A percentile compares a stretch with the other conserved stretches of the same genome.
phyloP scores from a whole-genome alignment of 2,888 invertebrate genomes.

The Chrysomela aeneicollis region DNA sequence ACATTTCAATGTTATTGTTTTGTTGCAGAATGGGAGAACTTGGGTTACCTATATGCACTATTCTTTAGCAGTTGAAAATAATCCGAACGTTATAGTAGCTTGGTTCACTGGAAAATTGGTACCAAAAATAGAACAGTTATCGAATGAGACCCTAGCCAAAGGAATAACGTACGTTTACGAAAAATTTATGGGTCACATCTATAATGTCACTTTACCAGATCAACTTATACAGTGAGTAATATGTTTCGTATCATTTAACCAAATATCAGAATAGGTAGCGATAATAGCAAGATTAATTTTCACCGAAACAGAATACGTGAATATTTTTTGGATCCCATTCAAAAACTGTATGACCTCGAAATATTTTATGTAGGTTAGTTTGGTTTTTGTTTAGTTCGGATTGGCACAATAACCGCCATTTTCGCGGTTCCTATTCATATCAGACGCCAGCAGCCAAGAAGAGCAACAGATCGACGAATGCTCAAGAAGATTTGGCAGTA shows the following conservation, averaged over 20 bases:
- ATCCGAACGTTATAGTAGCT: conserved; percentile 69
- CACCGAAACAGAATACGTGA: no score
- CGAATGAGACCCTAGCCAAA: conserved; percentile 62
- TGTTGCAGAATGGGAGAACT: conserved; percentile 36
- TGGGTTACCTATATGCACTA: conserved; percentile 36
- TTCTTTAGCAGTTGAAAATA: conserved; percentile 44
- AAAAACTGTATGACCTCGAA: no score
- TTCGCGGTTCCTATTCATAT: conserved; percentile 5
- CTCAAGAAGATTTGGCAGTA: conserved; percentile 19
- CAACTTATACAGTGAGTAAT: conserved; percentile 48
- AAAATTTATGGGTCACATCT: conserved; percentile 50
- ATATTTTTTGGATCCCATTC: no score
- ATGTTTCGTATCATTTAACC: no score
- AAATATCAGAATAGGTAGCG: background rate
- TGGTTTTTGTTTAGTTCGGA: conserved; percentile 4
- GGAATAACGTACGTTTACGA: conserved; percentile 60
- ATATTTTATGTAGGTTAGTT: no score
- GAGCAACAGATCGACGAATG: background rate
- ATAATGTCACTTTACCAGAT: conserved; percentile 62
- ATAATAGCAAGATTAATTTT: no score
- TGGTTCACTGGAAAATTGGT: conserved; percentile 74
- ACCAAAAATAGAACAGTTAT: conserved; percentile 67
- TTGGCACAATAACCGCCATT: conserved; percentile 8
- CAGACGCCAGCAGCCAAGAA: background rate
- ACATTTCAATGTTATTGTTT: background rate